Evolutionary conservation across 1,140 invertebrate species (phyloP).

Genomic region (Monochamus saltuarius): DNA sequence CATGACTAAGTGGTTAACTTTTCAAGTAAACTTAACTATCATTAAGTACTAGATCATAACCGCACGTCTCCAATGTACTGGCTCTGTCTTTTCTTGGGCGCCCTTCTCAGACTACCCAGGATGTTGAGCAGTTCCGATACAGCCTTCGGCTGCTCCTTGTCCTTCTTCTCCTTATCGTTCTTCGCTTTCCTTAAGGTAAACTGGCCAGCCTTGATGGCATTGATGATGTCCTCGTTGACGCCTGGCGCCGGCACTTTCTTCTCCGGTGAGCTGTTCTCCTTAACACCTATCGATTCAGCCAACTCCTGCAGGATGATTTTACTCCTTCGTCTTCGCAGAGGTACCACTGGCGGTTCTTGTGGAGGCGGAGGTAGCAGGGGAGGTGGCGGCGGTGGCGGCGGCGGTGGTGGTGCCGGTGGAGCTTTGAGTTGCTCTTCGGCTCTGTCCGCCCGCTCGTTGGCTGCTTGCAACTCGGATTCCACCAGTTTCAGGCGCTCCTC

Average conservation of each 20-base stretch:
- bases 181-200: constrained; percentile 69
- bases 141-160: constrained; percentile 64
- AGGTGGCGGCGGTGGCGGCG: constrained; percentile 52
- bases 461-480: constrained; percentile 64
- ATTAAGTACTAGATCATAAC: constrained; percentile 13
- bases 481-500: constrained; percentile 70
- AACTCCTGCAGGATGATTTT: constrained; percentile 46
- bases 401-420: constrained; percentile 48
- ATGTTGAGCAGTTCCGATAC: constrained; percentile 73
- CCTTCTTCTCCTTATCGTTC: constrained; percentile 58
- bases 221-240: constrained; percentile 72
- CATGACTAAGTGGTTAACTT: constrained; percentile 14
- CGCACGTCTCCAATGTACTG: constrained; percentile 35
- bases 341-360: constrained; percentile 36
- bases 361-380: constrained; percentile 49
- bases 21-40: not conserved
- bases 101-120: constrained; percentile 65
- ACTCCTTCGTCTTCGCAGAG: constrained; percentile 40
- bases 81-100: constrained; percentile 51
- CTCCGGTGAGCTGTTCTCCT: constrained; percentile 17
- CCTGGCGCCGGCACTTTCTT: constrained; percentile 34
- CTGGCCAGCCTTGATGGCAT: constrained; percentile 73
- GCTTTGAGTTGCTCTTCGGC: constrained; percentile 58
- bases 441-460: constrained; percentile 61
- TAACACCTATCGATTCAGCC: constrained; percentile 33